Percentiles rank a stretch among this genome's conserved stretches.
phyloP scores from a whole-genome alignment of 2,113 vertebrate species.

The Grammomys surdaster region DNA sequence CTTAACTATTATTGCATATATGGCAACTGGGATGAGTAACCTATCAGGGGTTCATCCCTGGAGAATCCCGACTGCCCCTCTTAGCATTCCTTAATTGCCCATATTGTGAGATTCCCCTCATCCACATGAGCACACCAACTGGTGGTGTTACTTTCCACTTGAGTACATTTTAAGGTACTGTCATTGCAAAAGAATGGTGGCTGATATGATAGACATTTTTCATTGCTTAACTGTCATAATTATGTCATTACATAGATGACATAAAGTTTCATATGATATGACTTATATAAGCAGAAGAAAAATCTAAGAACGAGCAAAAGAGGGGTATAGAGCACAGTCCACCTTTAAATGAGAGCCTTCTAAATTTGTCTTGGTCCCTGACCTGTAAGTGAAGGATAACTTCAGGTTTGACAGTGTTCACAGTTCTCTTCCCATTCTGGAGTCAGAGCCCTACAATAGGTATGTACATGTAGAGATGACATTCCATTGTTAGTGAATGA shows the following conservation, averaged over 20 bases:
- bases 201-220: neutral
- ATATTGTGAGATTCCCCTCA: neutral
- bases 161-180: neutral
- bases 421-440: neutral
- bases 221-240: neutral
- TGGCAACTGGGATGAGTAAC: neutral
- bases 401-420: neutral
- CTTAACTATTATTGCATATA: neutral
- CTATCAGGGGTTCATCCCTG: neutral
- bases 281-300: neutral
- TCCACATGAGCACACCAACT: neutral
- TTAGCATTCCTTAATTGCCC: neutral
- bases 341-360: neutral
- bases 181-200: neutral
- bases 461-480: neutral
- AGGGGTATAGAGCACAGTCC: neutral
- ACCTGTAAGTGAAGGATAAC: neutral
- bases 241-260: neutral
- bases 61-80: neutral
- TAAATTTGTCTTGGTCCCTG: neutral
- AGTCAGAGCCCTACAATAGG: neutral
- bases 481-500: slow-evolving; percentile 24
- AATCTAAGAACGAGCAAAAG: neutral
- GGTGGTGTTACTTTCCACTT: neutral
- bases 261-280: neutral